Evolutionary conservation across 2,797 vertebrate genomes (phyloP).

Genomic region (Lagorchestes hirsutus): DNA sequence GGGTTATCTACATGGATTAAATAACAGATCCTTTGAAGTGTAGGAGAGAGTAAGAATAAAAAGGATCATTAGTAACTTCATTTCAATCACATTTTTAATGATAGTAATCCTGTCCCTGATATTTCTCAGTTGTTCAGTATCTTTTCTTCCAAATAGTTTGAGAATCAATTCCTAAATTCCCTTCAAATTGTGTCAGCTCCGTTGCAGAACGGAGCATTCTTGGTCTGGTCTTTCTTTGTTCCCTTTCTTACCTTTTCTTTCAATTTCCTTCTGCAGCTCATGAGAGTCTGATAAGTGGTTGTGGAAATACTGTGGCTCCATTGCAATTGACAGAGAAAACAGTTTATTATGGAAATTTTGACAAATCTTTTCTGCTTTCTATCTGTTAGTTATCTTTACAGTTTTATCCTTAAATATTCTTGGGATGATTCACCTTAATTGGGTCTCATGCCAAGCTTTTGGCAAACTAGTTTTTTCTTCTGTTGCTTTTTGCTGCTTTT

Average conservation of each 20-base stretch:
- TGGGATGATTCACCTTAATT: background rate
- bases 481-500: background rate
- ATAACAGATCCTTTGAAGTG: background rate
- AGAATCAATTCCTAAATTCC: background rate
- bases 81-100: background rate
- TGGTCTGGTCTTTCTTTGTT: background rate
- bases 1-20: background rate
- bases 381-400: background rate
- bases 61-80: background rate
- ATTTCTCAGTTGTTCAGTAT: background rate
- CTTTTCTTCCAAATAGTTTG: background rate
- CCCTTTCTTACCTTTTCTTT: background rate
- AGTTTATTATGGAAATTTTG: background rate
- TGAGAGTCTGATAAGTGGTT: background rate
- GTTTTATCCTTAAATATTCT: background rate
- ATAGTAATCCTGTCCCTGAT: background rate
- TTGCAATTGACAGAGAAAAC: background rate
- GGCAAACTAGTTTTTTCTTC: background rate
- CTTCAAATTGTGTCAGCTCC: background rate
- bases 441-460: background rate
- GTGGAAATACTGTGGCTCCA: too few relatives aligned
- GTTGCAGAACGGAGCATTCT: background rate
- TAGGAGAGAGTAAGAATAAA: background rate
- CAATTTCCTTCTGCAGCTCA: background rate
- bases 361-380: background rate